Conservation (phyloP, 2,888 invertebrate species). For the Phasia obesa region DNA sequence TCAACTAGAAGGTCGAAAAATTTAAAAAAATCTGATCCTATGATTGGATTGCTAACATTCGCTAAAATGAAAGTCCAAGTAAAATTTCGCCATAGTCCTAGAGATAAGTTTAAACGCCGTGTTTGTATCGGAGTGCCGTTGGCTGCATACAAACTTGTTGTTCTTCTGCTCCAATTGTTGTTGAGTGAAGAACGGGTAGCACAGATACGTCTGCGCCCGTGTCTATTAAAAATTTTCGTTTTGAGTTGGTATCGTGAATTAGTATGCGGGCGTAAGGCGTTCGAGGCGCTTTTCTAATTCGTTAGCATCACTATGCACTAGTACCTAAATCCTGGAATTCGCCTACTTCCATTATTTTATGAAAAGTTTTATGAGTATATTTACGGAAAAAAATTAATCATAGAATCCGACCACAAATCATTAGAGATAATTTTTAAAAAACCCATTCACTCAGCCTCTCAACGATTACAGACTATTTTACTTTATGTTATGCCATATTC, state of each 20-base stretch:
- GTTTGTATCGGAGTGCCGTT: slow-evolving; percentile 7
- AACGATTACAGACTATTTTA: slow-evolving; percentile 74
- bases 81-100: slow-evolving; percentile 20
- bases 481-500: slow-evolving; percentile 68
- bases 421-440: slow-evolving; percentile 73
- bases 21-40: too few species aligned
- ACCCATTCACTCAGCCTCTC: slow-evolving; percentile 60
- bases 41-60: too few species aligned
- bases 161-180: too few species aligned
- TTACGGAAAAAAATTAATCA: slow-evolving; percentile 58
- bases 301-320: too few species aligned
- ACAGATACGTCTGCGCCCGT: slow-evolving; percentile 66
- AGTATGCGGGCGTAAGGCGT: background rate
- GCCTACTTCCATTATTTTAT: slow-evolving; percentile 62
- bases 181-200: too few species aligned
- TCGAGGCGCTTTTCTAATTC: too few species aligned
- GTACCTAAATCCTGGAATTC: too few species aligned
- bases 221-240: slow-evolving; percentile 68
- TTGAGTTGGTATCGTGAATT: background rate
- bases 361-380: slow-evolving; percentile 74
- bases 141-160: background rate
- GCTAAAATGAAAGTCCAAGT: slow-evolving; percentile 57
- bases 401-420: slow-evolving; percentile 72
- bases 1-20: too few species aligned
- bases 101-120: slow-evolving; percentile 4